Conservation (phyloP, 2,797 vertebrate genomes). For the Stomatorhinus walkeri region DNA sequence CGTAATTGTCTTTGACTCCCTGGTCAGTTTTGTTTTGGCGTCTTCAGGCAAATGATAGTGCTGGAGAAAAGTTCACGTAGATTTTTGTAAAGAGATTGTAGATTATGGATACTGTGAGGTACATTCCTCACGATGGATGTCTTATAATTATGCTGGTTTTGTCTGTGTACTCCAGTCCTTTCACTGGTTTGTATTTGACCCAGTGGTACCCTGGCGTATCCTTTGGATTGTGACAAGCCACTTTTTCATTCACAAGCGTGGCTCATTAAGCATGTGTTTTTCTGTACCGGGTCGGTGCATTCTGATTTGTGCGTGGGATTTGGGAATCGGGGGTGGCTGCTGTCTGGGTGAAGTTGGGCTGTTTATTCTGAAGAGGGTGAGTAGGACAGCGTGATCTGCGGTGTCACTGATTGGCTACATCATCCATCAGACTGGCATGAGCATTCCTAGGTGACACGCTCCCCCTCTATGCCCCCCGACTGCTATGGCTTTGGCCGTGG, state of each 20-base stretch:
- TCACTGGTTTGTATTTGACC: neutral
- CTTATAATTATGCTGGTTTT: neutral
- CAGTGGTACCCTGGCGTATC: neutral
- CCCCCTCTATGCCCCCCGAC: neutral
- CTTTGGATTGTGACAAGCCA: neutral
- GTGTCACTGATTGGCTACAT: neutral
- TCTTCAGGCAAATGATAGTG: neutral
- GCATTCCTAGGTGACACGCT: neutral
- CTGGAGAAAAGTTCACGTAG: neutral
- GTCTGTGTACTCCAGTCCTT: neutral
- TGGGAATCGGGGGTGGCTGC: neutral
- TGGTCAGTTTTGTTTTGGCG: neutral
- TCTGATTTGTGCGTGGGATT: neutral
- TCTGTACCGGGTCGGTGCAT: neutral
- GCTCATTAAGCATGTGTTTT: neutral
- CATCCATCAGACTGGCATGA: slow-evolving; percentile 5
- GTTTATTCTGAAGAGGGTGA: neutral
- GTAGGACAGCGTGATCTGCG: neutral
- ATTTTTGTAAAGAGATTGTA: neutral
- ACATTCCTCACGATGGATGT: neutral
- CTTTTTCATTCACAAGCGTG: neutral
- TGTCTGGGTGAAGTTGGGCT: neutral
- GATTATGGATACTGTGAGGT: neutral
- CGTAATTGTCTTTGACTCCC: neutral
- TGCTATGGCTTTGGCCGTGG: neutral